These are phyloP conservation scores for Prunella strophiata DNA, from an alignment of 2,797 vertebrate species.

Conservation along the genomic window DNA sequence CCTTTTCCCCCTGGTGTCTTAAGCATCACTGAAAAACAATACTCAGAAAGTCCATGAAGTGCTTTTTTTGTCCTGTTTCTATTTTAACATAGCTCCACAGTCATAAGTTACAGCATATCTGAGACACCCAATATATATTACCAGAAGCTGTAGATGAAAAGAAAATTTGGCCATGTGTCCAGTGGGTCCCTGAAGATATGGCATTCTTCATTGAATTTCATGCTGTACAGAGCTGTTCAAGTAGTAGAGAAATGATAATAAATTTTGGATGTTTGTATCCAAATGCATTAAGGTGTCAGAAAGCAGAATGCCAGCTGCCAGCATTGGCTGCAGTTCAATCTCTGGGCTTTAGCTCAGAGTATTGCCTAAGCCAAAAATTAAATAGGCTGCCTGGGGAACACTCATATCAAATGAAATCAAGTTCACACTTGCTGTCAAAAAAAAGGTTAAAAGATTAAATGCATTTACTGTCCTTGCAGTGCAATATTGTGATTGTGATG, in stretches of 20 bases:
- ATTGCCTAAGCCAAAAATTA: constrained; percentile 18
- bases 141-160: not conserved
- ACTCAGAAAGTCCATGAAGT: not conserved
- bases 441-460: not conserved
- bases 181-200: not conserved
- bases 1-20: not conserved
- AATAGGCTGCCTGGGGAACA: not conserved
- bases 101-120: not conserved
- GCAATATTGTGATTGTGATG: not conserved
- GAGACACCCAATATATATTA: not conserved
- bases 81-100: not conserved
- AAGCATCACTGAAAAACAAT: not conserved
- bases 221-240: not conserved
- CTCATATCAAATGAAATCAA: not conserved
- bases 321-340: not conserved
- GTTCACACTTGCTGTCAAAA: not conserved
- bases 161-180: not conserved
- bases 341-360: constrained; percentile 3
- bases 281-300: constrained; percentile 20
- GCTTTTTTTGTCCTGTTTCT: not conserved
- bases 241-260: not conserved
- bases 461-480: not conserved
- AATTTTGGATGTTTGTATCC: constrained; percentile 1
- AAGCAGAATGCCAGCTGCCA: not conserved
- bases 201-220: not conserved